Evolutionary conservation across 2,888 invertebrate species (phyloP), one percentile per base, ranked within the genome.

Genomic region (Coenonympha arcania): DNA sequence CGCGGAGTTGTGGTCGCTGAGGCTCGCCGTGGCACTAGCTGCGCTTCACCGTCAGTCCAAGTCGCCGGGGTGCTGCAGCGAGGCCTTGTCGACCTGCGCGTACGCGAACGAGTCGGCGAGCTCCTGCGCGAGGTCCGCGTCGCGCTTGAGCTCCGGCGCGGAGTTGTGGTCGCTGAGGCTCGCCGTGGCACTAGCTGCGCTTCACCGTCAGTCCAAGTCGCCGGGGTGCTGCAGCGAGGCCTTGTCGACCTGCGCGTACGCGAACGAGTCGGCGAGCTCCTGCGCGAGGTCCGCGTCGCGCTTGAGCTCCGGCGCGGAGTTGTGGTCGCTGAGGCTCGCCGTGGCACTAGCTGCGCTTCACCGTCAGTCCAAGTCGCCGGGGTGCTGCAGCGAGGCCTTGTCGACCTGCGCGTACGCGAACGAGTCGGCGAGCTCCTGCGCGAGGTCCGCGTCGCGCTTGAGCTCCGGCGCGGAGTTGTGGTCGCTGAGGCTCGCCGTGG

Each of bases 171-270:
- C 85, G 49, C 81, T 82, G 1, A 81, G 63, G 28, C 11, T 83
- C 88, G 9, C 89, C 90, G 60, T 90, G 90, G 62, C 90, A 90
- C n/a, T n/a, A n/a, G n/a, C n/a, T n/a, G n/a, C n/a, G n/a, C n/a
- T n/a, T n/a, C n/a, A n/a, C n/a, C n/a, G n/a, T 73, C 61, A 83
- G 59, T 85, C 85, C 26, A 84, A 69, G 24, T 84, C 83, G 8
- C 84, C 85, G 0, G 85, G 84, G 60, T 82, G 73, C n/a, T n/a
- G n/a, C 30, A 85, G 55, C n/a, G 82, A 53, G 0, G 78, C 71
- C 30, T 75, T 76, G 48, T 83, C 79, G 0, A 83, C 75, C 5
- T 80, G 58, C 0, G 77, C 68, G 31, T 73, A 70, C 0, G 78
- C 73, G 60, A 82, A 81, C 4, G 69, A 69, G 13, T 78, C 75